phyloP scores from a whole-genome alignment of 2,113 vertebrate species.

The Gavia stellata region DNA sequence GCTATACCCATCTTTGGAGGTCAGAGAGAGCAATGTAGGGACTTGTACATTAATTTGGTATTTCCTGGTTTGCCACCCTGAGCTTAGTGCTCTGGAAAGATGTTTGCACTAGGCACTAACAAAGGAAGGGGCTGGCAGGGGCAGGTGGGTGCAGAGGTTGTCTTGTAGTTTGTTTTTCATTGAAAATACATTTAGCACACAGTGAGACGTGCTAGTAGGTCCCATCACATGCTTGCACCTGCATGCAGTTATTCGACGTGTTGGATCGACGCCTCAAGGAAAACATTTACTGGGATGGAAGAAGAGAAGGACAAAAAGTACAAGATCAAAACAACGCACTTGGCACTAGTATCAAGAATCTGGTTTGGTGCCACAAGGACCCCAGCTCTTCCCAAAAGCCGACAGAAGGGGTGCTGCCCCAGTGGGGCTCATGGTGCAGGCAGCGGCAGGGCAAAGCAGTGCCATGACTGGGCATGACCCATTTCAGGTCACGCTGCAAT shows the following conservation, averaged over 20 bases:
- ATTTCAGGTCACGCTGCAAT: neutral
- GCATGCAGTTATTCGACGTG: neutral
- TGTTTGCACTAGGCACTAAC: neutral
- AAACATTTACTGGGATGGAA: neutral
- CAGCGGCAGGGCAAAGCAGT: too few relatives aligned
- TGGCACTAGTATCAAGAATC: neutral
- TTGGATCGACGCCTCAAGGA: neutral
- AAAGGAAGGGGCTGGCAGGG: neutral
- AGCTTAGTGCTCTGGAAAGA: neutral
- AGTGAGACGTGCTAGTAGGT: neutral
- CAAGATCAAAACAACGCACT: neutral
- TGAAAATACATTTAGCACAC: neutral
- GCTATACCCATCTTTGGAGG: neutral
- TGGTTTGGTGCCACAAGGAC: neutral
- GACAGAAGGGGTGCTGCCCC: too few relatives aligned
- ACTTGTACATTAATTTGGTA: neutral
- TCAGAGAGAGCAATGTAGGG: neutral
- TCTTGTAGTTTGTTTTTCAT: neutral
- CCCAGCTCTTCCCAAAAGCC: neutral
- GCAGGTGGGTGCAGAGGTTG: neutral
- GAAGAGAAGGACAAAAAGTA: neutral
- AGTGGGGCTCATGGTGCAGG: too few relatives aligned
- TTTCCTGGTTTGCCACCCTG: neutral
- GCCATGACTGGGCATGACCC: too few relatives aligned
- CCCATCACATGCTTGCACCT: neutral